Evolutionary conservation across 1,140 invertebrate species (phyloP).

Genomic region (Melipona quadrifasciata): DNA sequence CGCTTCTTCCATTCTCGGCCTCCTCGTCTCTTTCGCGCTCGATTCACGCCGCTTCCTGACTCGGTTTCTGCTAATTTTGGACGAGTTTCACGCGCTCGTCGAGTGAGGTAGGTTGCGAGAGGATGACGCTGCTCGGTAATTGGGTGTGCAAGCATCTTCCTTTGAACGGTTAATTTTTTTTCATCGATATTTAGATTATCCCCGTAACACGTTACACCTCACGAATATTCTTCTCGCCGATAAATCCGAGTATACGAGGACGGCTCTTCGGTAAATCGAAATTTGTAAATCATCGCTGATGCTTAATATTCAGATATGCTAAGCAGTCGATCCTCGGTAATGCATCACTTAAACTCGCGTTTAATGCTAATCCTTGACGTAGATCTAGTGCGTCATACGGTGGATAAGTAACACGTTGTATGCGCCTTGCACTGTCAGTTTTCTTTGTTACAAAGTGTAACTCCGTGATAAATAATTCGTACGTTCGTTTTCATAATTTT

Average conservation of each 20-base stretch:
- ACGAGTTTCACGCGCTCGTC: neutral
- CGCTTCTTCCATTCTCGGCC: neutral
- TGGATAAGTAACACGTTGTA: neutral
- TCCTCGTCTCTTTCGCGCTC: neutral
- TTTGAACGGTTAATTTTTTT: neutral
- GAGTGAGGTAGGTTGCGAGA: slow-evolving; percentile 15
- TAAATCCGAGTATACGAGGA: too few species aligned
- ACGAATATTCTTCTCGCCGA: neutral
- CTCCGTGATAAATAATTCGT: too few species aligned
- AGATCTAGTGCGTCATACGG: neutral
- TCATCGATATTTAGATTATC: too few species aligned
- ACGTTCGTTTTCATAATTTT: too few species aligned
- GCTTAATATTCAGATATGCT: neutral
- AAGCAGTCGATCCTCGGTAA: neutral
- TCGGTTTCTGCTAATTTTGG: slow-evolving; percentile 24
- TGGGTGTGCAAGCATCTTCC: neutral
- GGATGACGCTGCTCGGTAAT: neutral
- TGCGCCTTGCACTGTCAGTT: too few species aligned
- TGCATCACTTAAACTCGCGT: neutral
- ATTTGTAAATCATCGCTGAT: neutral
- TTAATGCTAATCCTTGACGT: neutral
- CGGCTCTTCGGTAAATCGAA: neutral
- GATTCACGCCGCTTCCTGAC: neutral
- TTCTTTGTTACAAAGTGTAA: too few species aligned
- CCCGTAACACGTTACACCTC: neutral